These are phyloP conservation scores for Helicoverpa zea DNA, from an alignment of 1,140 invertebrate species.

Conservation along the genomic window DNA sequence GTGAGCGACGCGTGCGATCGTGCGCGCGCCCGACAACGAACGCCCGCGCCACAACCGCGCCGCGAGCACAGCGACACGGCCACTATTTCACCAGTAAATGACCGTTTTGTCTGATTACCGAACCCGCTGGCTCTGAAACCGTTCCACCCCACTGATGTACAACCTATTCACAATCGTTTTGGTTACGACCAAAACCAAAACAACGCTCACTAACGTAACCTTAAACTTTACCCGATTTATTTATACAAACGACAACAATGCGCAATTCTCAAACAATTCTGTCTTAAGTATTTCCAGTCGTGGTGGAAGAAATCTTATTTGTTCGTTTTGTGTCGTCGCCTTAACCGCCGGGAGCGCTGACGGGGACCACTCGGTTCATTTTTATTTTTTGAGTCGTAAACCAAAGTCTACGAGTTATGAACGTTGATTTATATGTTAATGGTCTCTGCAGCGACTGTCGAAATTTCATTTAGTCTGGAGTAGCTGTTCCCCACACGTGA, in stretches of 20 bases:
- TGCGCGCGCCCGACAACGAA: constrained; percentile 53
- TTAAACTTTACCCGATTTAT: constrained; percentile 55
- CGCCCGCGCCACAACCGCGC: constrained; percentile 14
- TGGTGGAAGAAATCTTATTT: constrained; percentile 71
- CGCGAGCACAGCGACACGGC: not conserved
- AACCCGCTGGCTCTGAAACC: constrained; percentile 52
- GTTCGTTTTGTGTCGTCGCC: constrained; percentile 76
- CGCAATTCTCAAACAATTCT: constrained; percentile 70
- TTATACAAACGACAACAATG: constrained; percentile 70
- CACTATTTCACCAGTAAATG: constrained; percentile 64
- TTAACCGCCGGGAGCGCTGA: constrained; percentile 72
- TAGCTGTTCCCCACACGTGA: constrained; percentile 11
- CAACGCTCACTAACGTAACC: constrained; percentile 34
- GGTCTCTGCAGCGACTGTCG: constrained; percentile 51
- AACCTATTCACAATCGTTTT: constrained; percentile 31
- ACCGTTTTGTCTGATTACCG: constrained; percentile 65
- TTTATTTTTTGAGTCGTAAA: constrained; percentile 75
- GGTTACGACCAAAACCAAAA: constrained; percentile 29
- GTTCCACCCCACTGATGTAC: constrained; percentile 34
- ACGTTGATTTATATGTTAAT: constrained; percentile 75
- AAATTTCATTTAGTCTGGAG: constrained; percentile 47
- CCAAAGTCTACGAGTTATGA: constrained; percentile 74
- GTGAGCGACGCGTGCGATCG: constrained; percentile 64
- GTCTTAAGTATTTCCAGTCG: constrained; percentile 76
- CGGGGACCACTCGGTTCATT: constrained; percentile 66